Base-by-base conservation (phyloP, 2,113 vertebrate genomes). In the Indicator indicator region DNA sequence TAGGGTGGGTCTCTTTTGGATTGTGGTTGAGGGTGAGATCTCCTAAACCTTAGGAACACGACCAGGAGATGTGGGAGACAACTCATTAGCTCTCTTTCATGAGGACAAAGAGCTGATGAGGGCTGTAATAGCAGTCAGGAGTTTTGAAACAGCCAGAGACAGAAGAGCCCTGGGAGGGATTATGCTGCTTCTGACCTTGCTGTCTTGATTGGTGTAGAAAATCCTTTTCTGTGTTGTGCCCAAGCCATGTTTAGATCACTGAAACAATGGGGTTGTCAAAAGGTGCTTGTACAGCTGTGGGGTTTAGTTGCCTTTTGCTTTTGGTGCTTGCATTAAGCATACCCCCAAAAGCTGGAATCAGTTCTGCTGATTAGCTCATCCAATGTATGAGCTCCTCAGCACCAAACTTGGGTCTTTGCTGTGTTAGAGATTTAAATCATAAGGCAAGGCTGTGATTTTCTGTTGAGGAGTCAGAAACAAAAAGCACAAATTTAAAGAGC, bases 381-480 rank as follows among this genome's bases (percentile, higher is more conserved):
- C 91, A 79, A 92, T 32, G 7, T 16, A 20, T 1, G 13, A 88
- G 36, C 56, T 90, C 54, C 64, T 83, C 76, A 75, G 72, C 72
- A 54, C 42, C 69, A 44, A 74, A 58, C 86, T 89, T 65, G 77
- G 69, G 83, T 92, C 91, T 91, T 74, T 80, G 60, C 56, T 89
- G 64, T 67, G 36, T 71, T 93, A 50, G 71, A 92, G 40, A 85
- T 92, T 82, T 87, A 75, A 89, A 85, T 67, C 55, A 76, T 68
- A 93, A 85, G 85, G 69, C 5, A 2, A 81, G 28, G 11, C 69
- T 88, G 67, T 90, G 81, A 27, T 94, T 95, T 94, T 94, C 75
- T 94, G 38, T 94, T 80, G 82, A 83, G 59, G 33, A 88, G 20
- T 73, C 75, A 77, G 75, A 95, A 94, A 77, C 85, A 50, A 73